These are phyloP conservation scores for Phrynocephalus guinanensis DNA, from an alignment of 2,797 vertebrate genomes.

Conservation along the genomic window DNA sequence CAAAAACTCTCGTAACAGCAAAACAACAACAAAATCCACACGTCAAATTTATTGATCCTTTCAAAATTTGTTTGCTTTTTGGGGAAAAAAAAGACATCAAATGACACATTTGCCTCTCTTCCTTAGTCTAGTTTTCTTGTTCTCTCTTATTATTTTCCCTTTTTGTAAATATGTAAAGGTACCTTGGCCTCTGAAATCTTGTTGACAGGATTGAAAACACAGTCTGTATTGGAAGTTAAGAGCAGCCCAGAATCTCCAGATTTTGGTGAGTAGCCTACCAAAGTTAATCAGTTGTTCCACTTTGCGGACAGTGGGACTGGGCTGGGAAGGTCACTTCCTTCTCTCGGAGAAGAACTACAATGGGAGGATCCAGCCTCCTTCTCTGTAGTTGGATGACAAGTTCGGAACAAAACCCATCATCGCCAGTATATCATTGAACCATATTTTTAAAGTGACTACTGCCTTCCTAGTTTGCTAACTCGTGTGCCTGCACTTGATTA, in stretches of 20 bases:
- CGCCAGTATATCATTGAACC: background rate
- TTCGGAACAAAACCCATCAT: background rate
- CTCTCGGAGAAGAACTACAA: constrained; percentile 29
- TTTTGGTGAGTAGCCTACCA: constrained; percentile 3
- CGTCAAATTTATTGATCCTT: background rate
- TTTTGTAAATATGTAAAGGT: constrained; percentile 8
- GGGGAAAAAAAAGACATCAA: no score
- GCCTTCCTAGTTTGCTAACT: background rate
- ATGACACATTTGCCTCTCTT: background rate
- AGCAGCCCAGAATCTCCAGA: background rate
- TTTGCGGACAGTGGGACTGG: background rate
- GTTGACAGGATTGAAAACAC: background rate
- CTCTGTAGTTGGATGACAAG: constrained; percentile 1
- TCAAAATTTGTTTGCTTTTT: background rate
- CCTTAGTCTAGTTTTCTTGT: background rate
- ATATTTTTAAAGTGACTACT: background rate
- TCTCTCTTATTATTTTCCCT: background rate
- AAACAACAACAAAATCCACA: background rate
- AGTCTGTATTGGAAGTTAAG: background rate
- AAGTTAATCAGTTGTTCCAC: background rate
- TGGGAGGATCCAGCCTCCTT: background rate
- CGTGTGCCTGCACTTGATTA: background rate
- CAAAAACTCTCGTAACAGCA: constrained; percentile 17
- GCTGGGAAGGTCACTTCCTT: background rate
- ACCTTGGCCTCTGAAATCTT: background rate